These are phyloP conservation scores for Himalopsyche japonica DNA, from an alignment of 2,888 invertebrate genomes.

Conservation along the genomic window DNA sequence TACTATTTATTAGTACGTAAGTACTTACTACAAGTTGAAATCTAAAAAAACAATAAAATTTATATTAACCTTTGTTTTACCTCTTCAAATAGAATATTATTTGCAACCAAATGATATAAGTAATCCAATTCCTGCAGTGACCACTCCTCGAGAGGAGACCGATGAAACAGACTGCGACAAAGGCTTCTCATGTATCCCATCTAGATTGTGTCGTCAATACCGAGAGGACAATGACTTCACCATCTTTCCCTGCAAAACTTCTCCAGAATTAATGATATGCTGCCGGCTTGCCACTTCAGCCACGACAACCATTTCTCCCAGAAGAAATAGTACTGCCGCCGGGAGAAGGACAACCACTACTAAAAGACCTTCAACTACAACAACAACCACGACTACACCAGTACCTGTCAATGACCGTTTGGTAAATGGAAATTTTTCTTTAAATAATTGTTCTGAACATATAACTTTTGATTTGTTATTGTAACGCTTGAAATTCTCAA, in stretches of 20 bases:
- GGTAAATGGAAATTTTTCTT: no score
- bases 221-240: background rate
- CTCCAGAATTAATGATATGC: background rate
- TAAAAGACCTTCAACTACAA: background rate
- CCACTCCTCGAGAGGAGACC: background rate
- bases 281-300: background rate
- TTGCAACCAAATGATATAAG: no score
- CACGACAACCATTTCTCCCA: background rate
- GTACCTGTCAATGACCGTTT: no score
- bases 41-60: no score
- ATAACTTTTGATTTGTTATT: no score
- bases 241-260: background rate
- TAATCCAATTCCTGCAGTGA: background rate
- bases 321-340: background rate
- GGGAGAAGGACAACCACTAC: background rate
- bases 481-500: no score
- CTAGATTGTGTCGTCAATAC: background rate
- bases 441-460: no score
- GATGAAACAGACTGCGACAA: background rate
- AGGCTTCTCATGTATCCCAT: background rate
- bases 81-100: no score
- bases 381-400: background rate
- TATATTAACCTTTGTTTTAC: no score
- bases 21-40: no score
- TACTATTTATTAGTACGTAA: no score